These are phyloP conservation scores for Oxyruncus cristatus DNA, from an alignment of 2,113 vertebrate species.

Conservation along the genomic window DNA sequence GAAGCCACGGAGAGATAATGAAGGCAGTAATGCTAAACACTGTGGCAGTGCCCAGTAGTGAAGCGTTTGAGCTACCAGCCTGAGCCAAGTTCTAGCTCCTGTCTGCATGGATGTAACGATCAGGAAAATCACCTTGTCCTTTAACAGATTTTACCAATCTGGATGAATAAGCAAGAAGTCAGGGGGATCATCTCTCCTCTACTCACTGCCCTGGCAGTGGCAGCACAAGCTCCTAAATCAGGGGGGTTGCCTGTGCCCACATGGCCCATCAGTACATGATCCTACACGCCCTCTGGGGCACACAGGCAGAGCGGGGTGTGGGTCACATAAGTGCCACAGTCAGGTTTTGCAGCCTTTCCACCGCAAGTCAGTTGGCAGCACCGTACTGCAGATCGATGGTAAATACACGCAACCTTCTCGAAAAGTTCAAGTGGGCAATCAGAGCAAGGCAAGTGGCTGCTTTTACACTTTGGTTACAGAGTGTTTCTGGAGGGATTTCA, in stretches of 20 bases:
- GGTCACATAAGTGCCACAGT: rapidly evolving
- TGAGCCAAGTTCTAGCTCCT: background rate
- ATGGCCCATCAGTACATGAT: background rate
- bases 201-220: background rate
- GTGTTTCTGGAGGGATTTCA: constrained; percentile 3
- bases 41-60: background rate
- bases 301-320: rapidly evolving
- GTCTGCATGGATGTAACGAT: background rate
- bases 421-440: constrained; percentile 51
- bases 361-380: background rate
- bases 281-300: rapidly evolving
- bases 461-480: background rate
- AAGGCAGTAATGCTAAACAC: background rate
- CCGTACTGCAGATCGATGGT: background rate
- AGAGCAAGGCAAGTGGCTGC: constrained; percentile 20
- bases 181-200: background rate
- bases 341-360: background rate
- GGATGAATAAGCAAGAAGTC: background rate
- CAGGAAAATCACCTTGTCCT: background rate
- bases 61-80: background rate
- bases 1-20: background rate
- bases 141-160: background rate
- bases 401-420: background rate
- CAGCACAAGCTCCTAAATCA: background rate
- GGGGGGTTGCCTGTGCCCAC: background rate